phyloP scores from a whole-genome alignment of 2,797 vertebrate genomes.

The Silurus lanzhouensis region DNA sequence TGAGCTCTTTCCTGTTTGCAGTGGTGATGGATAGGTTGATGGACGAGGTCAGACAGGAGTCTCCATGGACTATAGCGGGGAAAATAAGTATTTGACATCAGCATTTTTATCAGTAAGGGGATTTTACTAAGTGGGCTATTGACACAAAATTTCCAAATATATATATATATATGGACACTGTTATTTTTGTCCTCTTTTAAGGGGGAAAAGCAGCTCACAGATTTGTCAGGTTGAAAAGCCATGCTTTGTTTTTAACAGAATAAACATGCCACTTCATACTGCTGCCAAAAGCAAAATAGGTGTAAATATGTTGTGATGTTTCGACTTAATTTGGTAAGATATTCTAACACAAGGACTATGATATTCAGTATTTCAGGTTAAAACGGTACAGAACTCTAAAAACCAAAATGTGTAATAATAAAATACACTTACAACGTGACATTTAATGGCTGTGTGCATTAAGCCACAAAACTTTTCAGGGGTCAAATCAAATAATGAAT shows the following conservation, averaged over 20 bases:
- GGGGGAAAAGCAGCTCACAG: constrained; percentile 44
- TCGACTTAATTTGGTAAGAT: not conserved
- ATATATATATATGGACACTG: too few species aligned
- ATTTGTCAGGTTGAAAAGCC: constrained; percentile 65
- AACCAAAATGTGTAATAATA: not conserved
- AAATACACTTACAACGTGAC: not conserved
- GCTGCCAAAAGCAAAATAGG: not conserved
- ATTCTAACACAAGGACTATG: not conserved
- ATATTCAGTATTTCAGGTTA: not conserved
- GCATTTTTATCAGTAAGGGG: too few species aligned
- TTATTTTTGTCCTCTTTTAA: constrained; percentile 32
- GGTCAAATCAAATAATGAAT: not conserved
- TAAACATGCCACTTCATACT: constrained; percentile 6
- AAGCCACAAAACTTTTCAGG: not conserved
- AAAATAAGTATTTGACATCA: too few species aligned
- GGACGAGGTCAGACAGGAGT: too few species aligned
- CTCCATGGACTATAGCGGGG: too few species aligned
- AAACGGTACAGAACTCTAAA: not conserved
- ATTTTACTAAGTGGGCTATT: too few species aligned
- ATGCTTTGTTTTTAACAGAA: constrained; percentile 44
- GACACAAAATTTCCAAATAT: too few species aligned
- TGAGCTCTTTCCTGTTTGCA: too few species aligned
- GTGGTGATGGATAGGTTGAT: too few species aligned
- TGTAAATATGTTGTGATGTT: not conserved
- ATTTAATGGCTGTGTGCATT: not conserved